Evolutionary conservation across 2,888 invertebrate species (phyloP).

Genomic region (Cephalotes varians): DNA sequence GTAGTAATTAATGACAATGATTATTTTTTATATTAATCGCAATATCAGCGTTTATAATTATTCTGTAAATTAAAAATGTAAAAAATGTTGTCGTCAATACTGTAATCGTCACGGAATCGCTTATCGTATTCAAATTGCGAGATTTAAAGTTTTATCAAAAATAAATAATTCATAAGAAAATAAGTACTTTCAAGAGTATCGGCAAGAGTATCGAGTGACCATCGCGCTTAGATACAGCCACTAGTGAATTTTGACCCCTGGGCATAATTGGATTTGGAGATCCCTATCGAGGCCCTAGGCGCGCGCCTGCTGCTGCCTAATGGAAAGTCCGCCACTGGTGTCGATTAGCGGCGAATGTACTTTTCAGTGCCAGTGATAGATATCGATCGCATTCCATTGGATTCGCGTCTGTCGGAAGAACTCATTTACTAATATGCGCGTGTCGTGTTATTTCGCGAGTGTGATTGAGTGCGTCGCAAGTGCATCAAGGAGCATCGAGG

Average conservation of each 20-base stretch:
- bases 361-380: slow-evolving; percentile 9
- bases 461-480: slow-evolving; percentile 26
- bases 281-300: slow-evolving; percentile 6
- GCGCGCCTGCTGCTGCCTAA: slow-evolving; percentile 12
- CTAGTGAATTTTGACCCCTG: slow-evolving; percentile 14
- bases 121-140: not conserved
- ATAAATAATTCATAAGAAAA: slow-evolving; percentile 15
- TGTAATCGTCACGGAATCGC: not conserved
- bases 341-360: slow-evolving; percentile 18
- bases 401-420: slow-evolving; percentile 10
- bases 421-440: slow-evolving; percentile 1
- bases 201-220: not conserved
- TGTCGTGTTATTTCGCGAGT: slow-evolving; percentile 22
- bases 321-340: slow-evolving; percentile 14
- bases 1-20: not conserved
- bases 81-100: not conserved
- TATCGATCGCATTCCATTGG: slow-evolving; percentile 1
- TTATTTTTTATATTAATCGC: not conserved
- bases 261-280: slow-evolving; percentile 13
- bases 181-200: not conserved
- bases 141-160: not conserved
- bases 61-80: not conserved
- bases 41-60: not conserved
- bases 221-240: not conserved
- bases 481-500: slow-evolving; percentile 7